A percentile compares a stretch with the other conserved stretches of the same genome.
Conservation (phyloP, 2,113 vertebrate genomes). For the Bos indicus region DNA sequence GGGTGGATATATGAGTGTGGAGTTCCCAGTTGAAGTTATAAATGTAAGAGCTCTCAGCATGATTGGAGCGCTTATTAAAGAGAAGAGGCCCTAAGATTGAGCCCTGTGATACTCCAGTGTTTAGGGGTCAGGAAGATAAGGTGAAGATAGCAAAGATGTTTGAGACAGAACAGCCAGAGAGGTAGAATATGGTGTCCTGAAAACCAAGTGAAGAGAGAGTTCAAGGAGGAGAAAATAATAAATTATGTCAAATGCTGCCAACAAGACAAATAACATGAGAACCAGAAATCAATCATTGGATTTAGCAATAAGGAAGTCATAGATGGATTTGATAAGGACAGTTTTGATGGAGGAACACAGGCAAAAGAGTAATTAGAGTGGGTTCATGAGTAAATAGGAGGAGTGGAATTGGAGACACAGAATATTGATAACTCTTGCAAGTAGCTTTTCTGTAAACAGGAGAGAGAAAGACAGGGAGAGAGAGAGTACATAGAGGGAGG, state of each 20-base stretch:
- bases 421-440: background rate
- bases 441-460: background rate
- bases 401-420: background rate
- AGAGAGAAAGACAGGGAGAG: background rate
- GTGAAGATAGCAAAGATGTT: background rate
- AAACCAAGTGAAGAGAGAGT: background rate
- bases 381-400: background rate
- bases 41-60: background rate
- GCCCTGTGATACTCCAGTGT: background rate
- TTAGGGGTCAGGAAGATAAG: background rate
- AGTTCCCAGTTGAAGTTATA: background rate
- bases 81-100: background rate
- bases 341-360: background rate
- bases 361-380: background rate
- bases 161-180: background rate
- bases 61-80: background rate
- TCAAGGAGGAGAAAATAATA: background rate
- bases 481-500: background rate
- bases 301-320: background rate
- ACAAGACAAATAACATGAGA: constrained; percentile 2
- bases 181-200: background rate
- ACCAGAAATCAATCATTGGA: background rate
- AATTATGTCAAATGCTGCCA: background rate
- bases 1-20: background rate
- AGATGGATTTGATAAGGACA: background rate